Evolutionary conservation across 2,888 invertebrate genomes (phyloP), one percentile per base, ranked within the genome.

Genomic region (Nomada ruficornis): DNA sequence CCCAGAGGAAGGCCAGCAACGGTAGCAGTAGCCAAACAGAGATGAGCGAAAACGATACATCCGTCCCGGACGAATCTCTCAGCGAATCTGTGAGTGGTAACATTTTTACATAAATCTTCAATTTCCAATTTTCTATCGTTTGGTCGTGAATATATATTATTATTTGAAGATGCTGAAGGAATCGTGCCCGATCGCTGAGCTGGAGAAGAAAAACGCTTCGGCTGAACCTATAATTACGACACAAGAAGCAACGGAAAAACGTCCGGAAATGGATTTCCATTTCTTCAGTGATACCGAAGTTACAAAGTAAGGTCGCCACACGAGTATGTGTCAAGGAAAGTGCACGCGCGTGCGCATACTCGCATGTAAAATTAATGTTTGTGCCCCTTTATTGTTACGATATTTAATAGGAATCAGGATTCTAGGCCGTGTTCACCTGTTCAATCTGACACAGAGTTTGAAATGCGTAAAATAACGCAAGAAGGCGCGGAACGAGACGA

Each of bases 211-310:
- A 29, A 83, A 71, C 13, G 29, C 59, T 54, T 15, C 73, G 7
- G 70, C 26, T 2, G 90, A 89, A 54, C 50, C 70, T 2, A n/a
- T 70, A 5, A 55, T 70, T 7, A 47, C 65, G 71, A 85, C 91
- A 2, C 89, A 94, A 59, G 94, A 95, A 54, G 90, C 94, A 29
- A 90, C 94, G 73, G 93, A 93, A 82, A 91, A 90, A 60, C 92
- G 93, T 88, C 94, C 95, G 52, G 96, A 96, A 91, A 95, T 96
- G 13, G 97, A 97, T 92, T 96, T 97, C 88, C 97, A 98, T 93
- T 98, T 98, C 95, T 98, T 98, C 94, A 98, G 98, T 92, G 99
- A 99, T 92, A 97, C 98, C 0, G 98, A 99, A 94, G 95, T 98
- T 68, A 97, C 97, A n/a, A 96, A 92, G 94, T 93, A 85, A 89